Evolutionary conservation across 2,888 invertebrate species (phyloP).

Genomic region (Coelopa pilipes): DNA sequence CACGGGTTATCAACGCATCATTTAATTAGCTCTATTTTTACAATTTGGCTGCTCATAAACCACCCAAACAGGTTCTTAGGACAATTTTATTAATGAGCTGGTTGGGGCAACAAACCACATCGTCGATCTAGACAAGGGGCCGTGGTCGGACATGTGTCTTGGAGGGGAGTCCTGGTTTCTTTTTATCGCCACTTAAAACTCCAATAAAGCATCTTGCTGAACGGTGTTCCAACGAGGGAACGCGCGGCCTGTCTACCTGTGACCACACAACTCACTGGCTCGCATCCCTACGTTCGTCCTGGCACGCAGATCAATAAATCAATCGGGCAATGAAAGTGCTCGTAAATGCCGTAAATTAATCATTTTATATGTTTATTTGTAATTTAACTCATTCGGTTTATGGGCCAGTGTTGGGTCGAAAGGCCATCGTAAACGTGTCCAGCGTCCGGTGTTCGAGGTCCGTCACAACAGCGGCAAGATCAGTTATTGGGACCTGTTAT

Average conservation of each 20-base stretch:
- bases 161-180: conserved; percentile 43
- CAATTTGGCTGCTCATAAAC: conserved; percentile 30
- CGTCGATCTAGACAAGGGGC: neutral
- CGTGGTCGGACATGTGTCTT: neutral
- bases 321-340: conserved; percentile 62
- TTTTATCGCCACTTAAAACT: conserved; percentile 53
- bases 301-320: conserved; percentile 58
- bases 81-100: conserved; percentile 44
- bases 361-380: conserved; percentile 64
- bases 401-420: conserved; percentile 40
- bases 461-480: conserved; percentile 50
- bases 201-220: conserved; percentile 45
- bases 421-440: conserved; percentile 37
- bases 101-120: neutral
- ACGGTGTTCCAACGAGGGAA: neutral
- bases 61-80: conserved; percentile 39
- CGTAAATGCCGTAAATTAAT: conserved; percentile 68
- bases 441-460: conserved; percentile 30
- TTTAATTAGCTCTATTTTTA: conserved; percentile 22
- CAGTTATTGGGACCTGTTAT: conserved; percentile 36
- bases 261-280: neutral
- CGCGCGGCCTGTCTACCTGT: neutral
- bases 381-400: conserved; percentile 54
- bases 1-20: neutral
- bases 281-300: neutral